Evolutionary conservation across 2,888 invertebrate species (phyloP).

Genomic region (Boloria selene): DNA sequence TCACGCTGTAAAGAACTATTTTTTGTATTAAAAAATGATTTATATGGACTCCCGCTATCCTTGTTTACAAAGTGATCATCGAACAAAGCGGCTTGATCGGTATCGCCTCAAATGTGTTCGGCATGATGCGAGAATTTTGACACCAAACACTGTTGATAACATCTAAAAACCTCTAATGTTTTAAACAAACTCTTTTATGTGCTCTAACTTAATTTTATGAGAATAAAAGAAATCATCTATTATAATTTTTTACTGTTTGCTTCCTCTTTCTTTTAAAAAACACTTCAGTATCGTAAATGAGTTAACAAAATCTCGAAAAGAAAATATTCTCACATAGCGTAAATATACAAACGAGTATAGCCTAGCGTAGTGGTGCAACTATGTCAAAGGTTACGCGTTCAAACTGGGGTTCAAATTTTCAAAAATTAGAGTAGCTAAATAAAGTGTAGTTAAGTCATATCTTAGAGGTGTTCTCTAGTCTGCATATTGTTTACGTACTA

Average conservation of each 20-base stretch:
- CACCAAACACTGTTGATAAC: conserved; percentile 77
- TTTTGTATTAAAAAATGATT: conserved; percentile 36
- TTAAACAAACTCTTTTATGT: conserved; percentile 81
- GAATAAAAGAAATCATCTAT: conserved; percentile 72
- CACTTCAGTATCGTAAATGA: conserved; percentile 33
- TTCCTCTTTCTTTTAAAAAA: conserved; percentile 32
- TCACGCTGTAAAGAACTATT: conserved; percentile 30
- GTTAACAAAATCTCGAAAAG: conserved; percentile 28
- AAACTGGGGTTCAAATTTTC: too few species aligned
- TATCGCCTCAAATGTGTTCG: conserved; percentile 75
- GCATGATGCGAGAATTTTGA: conserved; percentile 82
- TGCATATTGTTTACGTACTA: too few species aligned
- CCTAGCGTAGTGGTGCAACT: too few species aligned
- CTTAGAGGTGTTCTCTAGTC: too few species aligned
- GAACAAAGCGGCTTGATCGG: conserved; percentile 70
- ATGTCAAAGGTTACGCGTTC: too few species aligned
- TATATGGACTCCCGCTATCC: conserved; percentile 75
- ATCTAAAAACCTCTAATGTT: conserved; percentile 81
- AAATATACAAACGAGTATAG: too few species aligned
- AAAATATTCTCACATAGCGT: neutral
- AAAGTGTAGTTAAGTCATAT: too few species aligned
- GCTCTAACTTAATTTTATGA: conserved; percentile 77
- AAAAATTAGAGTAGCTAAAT: too few species aligned
- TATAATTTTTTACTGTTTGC: conserved; percentile 56
- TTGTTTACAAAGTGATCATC: conserved; percentile 74